Evolutionary conservation across 2,888 invertebrate species (phyloP).

Genomic region (Daptonema setosum): DNA sequence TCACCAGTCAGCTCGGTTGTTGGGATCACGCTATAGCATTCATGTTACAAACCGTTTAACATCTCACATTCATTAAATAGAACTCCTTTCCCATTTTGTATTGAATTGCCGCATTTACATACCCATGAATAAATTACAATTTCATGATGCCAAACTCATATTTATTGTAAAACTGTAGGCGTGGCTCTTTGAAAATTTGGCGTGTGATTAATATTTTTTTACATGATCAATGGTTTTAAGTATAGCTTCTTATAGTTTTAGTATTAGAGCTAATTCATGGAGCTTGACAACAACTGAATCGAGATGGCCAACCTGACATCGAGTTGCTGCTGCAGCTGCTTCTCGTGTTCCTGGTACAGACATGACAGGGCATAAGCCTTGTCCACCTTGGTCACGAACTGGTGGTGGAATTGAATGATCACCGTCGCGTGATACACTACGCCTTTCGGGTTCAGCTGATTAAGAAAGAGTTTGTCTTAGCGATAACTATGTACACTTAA

Average conservation of each 20-base stretch:
- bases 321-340: not conserved
- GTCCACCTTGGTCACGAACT: constrained; percentile 19
- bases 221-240: no score
- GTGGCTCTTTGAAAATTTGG: not conserved
- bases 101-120: no score
- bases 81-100: no score
- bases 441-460: constrained; percentile 15
- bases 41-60: not conserved
- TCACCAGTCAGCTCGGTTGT: not conserved
- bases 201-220: no score
- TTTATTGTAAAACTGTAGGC: no score
- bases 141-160: no score
- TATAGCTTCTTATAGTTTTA: no score
- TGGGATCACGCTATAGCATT: not conserved
- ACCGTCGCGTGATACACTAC: constrained; percentile 17
- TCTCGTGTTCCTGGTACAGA: constrained; percentile 13
- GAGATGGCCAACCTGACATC: constrained; percentile 4
- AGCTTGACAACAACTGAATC: no score
- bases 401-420: constrained; percentile 19
- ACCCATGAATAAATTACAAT: no score
- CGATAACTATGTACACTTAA: no score
- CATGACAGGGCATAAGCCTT: constrained; percentile 17
- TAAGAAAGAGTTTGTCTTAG: no score
- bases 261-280: no score
- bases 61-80: not conserved